These are phyloP conservation scores for Amblyteles armatorius DNA, from an alignment of 2,888 invertebrate genomes.

Conservation along the genomic window DNA sequence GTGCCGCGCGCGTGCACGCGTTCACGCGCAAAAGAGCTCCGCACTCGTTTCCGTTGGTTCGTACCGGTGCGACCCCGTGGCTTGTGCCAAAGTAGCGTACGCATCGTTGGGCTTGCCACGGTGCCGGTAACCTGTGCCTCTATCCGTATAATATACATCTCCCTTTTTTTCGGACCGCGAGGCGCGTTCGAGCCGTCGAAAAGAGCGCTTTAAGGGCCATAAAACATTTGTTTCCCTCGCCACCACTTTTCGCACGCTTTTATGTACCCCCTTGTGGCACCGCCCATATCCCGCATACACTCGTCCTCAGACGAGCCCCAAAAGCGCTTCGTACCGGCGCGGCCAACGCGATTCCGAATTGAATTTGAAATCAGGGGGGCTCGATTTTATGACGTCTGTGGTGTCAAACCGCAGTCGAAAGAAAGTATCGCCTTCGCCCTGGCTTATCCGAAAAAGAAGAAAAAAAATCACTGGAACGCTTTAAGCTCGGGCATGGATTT, in stretches of 20 bases:
- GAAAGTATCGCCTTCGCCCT: slow-evolving; percentile 43
- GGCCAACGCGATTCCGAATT: slow-evolving; percentile 79
- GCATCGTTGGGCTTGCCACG: slow-evolving; percentile 54
- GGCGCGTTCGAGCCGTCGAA: slow-evolving; percentile 71
- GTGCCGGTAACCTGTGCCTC: slow-evolving; percentile 63
- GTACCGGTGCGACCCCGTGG: slow-evolving; percentile 33
- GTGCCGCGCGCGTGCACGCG: slow-evolving; percentile 27
- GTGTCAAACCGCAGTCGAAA: slow-evolving; percentile 75
- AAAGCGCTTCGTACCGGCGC: slow-evolving; percentile 50
- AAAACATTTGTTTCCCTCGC: slow-evolving; percentile 83
- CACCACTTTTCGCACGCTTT: slow-evolving; percentile 67
- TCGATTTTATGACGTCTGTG: slow-evolving; percentile 80
- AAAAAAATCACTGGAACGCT: background rate
- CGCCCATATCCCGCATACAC: slow-evolving; percentile 5
- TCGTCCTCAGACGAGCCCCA: slow-evolving; percentile 44
- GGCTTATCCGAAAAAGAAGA: slow-evolving; percentile 7
- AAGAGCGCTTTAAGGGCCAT: slow-evolving; percentile 80
- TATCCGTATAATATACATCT: slow-evolving; percentile 58
- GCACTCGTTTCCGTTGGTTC: slow-evolving; percentile 38
- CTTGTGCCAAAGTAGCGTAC: slow-evolving; percentile 57
- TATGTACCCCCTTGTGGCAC: slow-evolving; percentile 36
- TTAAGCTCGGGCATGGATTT: slow-evolving; percentile 6
- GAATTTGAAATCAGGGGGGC: slow-evolving; percentile 83
- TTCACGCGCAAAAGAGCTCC: slow-evolving; percentile 57
- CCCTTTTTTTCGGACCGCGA: slow-evolving; percentile 53